Conservation (phyloP, 2,113 vertebrate genomes). For the Herpailurus yagouaroundi region DNA sequence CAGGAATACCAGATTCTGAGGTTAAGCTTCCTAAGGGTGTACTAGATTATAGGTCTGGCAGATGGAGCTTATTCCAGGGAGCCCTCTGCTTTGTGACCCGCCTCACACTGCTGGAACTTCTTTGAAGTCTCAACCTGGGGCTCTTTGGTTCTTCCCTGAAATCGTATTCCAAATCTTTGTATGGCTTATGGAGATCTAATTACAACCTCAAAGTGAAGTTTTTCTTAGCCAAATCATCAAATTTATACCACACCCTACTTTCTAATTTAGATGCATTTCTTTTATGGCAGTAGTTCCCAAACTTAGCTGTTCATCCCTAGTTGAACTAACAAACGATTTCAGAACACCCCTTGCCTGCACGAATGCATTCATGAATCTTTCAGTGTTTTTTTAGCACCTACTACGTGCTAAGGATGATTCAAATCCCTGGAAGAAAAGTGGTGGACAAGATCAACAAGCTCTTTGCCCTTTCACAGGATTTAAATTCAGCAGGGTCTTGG, state of each 20-base stretch:
- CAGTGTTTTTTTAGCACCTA: background rate
- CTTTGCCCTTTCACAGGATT: background rate
- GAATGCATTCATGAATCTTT: background rate
- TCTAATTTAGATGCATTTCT: background rate
- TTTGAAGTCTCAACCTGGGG: background rate
- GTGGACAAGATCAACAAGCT: background rate
- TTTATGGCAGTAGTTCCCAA: background rate
- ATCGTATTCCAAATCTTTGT: background rate
- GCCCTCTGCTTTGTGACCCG: background rate
- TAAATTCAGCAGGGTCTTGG: background rate
- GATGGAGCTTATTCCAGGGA: background rate
- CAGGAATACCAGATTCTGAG: background rate
- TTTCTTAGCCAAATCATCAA: conserved; percentile 2
- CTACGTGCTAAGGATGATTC: background rate
- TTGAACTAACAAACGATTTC: conserved; percentile 34
- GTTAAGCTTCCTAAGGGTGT: background rate
- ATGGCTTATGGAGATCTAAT: conserved; percentile 15
- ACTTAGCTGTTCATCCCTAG: background rate
- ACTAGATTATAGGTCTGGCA: background rate
- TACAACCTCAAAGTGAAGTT: background rate
- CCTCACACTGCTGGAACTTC: background rate
- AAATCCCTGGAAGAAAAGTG: background rate
- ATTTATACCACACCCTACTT: background rate
- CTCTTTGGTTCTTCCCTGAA: background rate
- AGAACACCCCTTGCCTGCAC: background rate